phyloP scores from a whole-genome alignment of 1,140 invertebrate genomes.

The Ooceraea biroi region DNA sequence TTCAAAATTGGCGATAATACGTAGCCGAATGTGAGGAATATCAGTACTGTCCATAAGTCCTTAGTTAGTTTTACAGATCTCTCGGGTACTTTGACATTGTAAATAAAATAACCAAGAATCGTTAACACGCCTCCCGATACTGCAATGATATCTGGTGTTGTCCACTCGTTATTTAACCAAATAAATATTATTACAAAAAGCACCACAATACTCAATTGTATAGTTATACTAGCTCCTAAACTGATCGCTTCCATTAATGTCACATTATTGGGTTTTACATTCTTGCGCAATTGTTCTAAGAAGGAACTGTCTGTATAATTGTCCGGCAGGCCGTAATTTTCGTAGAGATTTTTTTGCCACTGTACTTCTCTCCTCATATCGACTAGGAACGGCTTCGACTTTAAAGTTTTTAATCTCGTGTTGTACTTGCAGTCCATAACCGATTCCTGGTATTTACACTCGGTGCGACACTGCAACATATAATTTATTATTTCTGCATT shows the following conservation, averaged over 20 bases:
- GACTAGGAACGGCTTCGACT: not conserved
- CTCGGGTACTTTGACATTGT: slow-evolving; percentile 83
- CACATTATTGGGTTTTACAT: slow-evolving; percentile 92
- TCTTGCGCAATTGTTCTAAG: slow-evolving; percentile 94
- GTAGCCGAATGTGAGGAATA: slow-evolving; percentile 94
- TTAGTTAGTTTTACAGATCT: slow-evolving; percentile 83
- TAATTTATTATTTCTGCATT: not conserved
- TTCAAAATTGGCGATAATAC: slow-evolving; percentile 96
- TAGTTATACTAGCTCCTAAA: slow-evolving; percentile 90
- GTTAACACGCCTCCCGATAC: slow-evolving; percentile 86
- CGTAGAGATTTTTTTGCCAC: slow-evolving; percentile 96
- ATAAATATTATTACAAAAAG: slow-evolving; percentile 92
- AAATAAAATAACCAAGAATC: slow-evolving; percentile 87
- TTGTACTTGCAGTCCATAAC: not conserved
- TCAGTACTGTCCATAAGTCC: slow-evolving; percentile 90
- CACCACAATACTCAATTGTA: slow-evolving; percentile 91
- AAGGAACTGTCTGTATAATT: slow-evolving; percentile 96
- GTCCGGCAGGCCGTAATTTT: slow-evolving; percentile 94
- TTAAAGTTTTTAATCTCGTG: not conserved
- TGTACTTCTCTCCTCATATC: slow-evolving; percentile 44
- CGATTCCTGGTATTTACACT: not conserved
- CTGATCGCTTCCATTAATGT: slow-evolving; percentile 89
- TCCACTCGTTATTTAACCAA: slow-evolving; percentile 90
- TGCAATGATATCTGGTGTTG: slow-evolving; percentile 88
- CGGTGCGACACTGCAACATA: not conserved